Evolutionary conservation across 2,797 vertebrate genomes (phyloP).

Genomic region (Clamator glandarius): DNA sequence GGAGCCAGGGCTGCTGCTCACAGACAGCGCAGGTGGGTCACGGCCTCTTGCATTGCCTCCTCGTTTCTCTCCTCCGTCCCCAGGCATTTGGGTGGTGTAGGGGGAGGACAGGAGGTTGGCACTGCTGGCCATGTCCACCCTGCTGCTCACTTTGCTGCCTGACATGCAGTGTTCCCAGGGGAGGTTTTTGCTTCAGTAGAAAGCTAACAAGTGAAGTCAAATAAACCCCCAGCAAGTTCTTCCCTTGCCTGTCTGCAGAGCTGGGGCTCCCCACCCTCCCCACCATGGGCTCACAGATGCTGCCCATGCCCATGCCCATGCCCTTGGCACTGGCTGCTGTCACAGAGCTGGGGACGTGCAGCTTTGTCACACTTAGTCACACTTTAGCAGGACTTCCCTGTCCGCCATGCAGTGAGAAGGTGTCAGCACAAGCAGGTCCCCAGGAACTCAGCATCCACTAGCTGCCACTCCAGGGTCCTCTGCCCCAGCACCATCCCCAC

Average conservation of each 20-base stretch:
- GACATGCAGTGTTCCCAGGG: too few species aligned
- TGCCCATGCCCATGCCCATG: background rate
- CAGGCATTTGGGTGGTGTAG: too few species aligned
- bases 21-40: too few species aligned
- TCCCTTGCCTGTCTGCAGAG: background rate
- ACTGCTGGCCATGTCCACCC: too few species aligned
- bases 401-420: accelerated
- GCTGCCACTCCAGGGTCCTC: background rate
- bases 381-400: too few species aligned
- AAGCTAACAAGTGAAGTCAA: background rate
- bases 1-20: too few species aligned
- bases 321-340: background rate
- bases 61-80: too few species aligned
- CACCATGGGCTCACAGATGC: accelerated
- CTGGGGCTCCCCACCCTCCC: too few species aligned
- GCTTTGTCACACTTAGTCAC: background rate
- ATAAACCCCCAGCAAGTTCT: background rate
- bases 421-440: background rate
- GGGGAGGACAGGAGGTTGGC: too few species aligned
- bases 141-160: background rate
- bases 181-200: background rate
- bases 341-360: background rate
- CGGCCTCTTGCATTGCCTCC: too few species aligned
- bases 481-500: accelerated
- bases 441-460: too few species aligned